Conservation (phyloP, 2,113 vertebrate genomes). For the Haliaeetus leucogaster region DNA sequence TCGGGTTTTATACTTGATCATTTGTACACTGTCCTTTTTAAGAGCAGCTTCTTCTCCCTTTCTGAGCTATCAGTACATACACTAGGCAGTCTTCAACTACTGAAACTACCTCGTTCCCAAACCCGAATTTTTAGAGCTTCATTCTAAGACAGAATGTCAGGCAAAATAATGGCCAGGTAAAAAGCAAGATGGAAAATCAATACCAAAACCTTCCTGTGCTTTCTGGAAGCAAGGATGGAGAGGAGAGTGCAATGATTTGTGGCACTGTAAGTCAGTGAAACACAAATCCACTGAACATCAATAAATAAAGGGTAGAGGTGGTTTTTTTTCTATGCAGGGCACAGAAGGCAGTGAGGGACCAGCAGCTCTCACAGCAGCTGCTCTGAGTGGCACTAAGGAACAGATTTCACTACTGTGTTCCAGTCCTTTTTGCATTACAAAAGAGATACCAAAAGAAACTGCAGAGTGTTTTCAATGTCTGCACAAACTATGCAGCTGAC, state of each 20-base stretch:
- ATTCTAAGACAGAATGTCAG: not conserved
- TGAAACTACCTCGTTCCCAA: not conserved
- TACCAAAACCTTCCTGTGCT: not conserved
- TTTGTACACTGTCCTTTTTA: not conserved
- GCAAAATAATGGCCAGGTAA: not conserved
- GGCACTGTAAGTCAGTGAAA: not conserved
- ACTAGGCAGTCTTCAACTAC: not conserved
- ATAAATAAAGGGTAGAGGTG: not conserved
- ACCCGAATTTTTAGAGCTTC: not conserved
- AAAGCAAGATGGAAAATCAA: not conserved
- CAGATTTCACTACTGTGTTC: not conserved
- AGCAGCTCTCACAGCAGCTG: not conserved
- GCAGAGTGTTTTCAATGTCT: not conserved
- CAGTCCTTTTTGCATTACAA: not conserved
- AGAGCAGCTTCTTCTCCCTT: not conserved
- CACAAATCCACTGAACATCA: not conserved
- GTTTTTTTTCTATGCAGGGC: not conserved
- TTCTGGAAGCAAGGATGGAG: not conserved
- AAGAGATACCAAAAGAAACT: not conserved
- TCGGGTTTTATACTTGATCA: not conserved
- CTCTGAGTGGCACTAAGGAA: not conserved
- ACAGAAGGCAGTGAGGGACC: not conserved
- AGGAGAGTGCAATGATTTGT: not conserved
- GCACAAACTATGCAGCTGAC: not conserved
- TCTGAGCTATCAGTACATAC: not conserved